Conservation (phyloP, 2,888 invertebrate genomes). For the Drosophila gaucha region DNA sequence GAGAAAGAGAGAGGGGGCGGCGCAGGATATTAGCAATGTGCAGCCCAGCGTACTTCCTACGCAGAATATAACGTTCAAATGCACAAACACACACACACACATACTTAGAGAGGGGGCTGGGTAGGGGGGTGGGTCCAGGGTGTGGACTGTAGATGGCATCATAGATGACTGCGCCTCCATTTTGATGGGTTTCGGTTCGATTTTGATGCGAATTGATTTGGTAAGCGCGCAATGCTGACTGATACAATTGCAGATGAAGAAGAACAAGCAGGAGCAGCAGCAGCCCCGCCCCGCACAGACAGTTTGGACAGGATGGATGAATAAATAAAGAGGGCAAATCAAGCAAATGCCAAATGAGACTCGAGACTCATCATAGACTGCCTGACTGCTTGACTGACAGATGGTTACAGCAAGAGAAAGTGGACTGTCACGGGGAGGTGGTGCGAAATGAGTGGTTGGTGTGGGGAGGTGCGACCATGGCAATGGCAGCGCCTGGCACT, state of each 20-base stretch:
- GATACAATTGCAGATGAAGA: constrained; percentile 46
- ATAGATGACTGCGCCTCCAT: constrained; percentile 46
- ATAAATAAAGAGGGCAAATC: constrained; percentile 77
- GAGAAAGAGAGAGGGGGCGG: background rate
- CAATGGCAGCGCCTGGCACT: constrained; percentile 51
- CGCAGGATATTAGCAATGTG: constrained; percentile 76
- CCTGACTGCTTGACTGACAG: constrained; percentile 46
- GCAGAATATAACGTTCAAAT: constrained; percentile 58
- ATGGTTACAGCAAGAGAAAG: constrained; percentile 10
- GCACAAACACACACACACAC: constrained; percentile 32
- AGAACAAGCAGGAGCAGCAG: constrained; percentile 1
- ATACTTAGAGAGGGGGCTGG: background rate
- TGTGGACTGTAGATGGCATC: constrained; percentile 28
- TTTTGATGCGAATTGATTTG: constrained; percentile 75
- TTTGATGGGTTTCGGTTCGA: constrained; percentile 59
- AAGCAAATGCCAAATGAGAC: constrained; percentile 75
- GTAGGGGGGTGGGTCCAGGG: background rate
- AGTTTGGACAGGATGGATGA: constrained; percentile 62
- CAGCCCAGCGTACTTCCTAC: constrained; percentile 74
- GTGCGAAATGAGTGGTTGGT: no score
- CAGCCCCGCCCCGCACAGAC: constrained; percentile 13
- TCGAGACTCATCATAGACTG: constrained; percentile 61
- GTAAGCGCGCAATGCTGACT: constrained; percentile 62
- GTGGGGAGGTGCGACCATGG: constrained; percentile 27
- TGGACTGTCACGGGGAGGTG: background rate